Base-by-base conservation (phyloP, 2,888 invertebrate genomes). In the Steinernema carpocapsae region DNA sequence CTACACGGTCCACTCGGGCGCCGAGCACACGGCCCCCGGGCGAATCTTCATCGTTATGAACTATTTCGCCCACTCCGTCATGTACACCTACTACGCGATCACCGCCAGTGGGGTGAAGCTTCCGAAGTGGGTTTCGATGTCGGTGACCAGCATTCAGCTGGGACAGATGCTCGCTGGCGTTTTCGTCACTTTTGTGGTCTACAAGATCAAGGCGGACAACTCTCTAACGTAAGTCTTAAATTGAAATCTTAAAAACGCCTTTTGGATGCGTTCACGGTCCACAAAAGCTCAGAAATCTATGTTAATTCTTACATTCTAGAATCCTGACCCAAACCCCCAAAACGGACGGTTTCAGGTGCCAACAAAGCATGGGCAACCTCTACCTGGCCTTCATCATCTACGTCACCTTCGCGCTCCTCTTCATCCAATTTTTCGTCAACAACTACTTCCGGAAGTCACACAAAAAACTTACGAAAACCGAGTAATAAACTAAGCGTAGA, bases 121-220 rank as follows among this genome's bases (percentile, higher is more conserved):
- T 26, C 95, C 96, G 1, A 88, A 79, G 77, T 84, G 82, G 84
- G 83, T 86, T n/a, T 83, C 86, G 10, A 85, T 86, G 85, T 64
- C 78, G 1, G 84, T 86, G 37, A 86, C 86, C 12, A 82, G 82
- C 19, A 80, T 86, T 1, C 86, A 86, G 76, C 85, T 85, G 0
- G 72, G 75, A 7, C 86, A 86, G 79, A 86, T 86, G 86, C 73
- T 86, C 59, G 79, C 82, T 10, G 86, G 86, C 26, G 86, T 86
- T 7, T 82, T 78, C 7, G 80, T 87, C n/a, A 79, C 84, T 1
- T 78, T 75, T 72, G 77, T 78, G 52, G 86, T 87, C n/a, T 83
- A 83, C 56, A 77, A 81, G 37, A 78, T 84, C 37, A 86, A 86
- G 70, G 73, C 78, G 12, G 73, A 74, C 1, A 75, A 78, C 64